These are phyloP conservation scores for Pelecanus crispus DNA, from an alignment of 2,113 vertebrate species.

Conservation along the genomic window DNA sequence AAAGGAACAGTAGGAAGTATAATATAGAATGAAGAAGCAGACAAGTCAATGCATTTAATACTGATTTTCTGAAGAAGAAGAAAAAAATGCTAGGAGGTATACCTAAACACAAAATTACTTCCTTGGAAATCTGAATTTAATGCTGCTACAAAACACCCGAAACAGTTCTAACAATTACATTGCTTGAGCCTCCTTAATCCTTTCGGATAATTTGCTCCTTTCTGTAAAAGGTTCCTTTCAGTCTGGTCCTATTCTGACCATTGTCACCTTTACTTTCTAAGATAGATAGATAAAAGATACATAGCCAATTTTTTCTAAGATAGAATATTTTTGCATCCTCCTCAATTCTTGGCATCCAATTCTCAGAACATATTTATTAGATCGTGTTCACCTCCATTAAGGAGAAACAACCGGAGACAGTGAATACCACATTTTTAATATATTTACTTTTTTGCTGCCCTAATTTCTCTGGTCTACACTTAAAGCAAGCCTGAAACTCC, in stretches of 20 bases:
- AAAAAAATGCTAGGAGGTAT: neutral
- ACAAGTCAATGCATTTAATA: neutral
- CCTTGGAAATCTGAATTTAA: neutral
- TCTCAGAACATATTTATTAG: neutral
- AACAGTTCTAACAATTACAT: neutral
- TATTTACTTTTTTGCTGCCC: neutral
- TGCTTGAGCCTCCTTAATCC: neutral
- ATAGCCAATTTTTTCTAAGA: neutral
- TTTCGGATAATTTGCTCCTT: neutral
- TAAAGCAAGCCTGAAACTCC: neutral
- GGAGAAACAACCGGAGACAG: neutral
- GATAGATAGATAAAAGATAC: too few species aligned
- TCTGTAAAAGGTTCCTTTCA: neutral
- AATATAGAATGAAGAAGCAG: neutral
- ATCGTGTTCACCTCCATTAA: fast-evolving
- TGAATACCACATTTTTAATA: neutral
- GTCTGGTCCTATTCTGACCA: neutral
- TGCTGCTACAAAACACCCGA: neutral
- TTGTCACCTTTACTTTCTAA: neutral
- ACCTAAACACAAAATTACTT: neutral
- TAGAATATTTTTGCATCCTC: neutral
- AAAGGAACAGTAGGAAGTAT: neutral
- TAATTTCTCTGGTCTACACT: neutral
- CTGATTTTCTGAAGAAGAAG: neutral
- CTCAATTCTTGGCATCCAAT: neutral